A percentile compares a stretch with the other conserved stretches of the same genome.
These are phyloP conservation scores for Zootoca vivipara DNA, from an alignment of 2,113 vertebrate species.

Conservation along the genomic window DNA sequence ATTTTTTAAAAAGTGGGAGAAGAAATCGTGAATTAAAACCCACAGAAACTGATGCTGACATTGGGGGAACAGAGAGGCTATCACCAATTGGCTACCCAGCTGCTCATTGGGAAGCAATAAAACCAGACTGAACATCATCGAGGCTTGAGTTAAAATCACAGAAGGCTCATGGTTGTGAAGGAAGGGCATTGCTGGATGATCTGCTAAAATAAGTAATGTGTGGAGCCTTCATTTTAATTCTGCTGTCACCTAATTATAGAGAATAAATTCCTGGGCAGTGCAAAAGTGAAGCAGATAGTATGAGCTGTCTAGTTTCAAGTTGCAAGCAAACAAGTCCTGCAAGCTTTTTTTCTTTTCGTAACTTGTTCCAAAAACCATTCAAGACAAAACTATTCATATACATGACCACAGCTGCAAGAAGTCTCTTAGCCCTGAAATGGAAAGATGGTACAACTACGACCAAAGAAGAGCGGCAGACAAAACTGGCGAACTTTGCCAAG, in stretches of 20 bases:
- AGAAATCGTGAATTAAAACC: background rate
- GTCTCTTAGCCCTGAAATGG: too few relatives aligned
- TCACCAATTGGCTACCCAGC: background rate
- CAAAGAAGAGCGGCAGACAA: too few relatives aligned
- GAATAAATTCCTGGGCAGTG: background rate
- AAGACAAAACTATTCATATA: too few relatives aligned
- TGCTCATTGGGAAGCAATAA: background rate
- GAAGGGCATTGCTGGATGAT: background rate
- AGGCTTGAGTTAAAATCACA: background rate
- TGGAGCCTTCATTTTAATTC: background rate
- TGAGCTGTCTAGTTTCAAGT: background rate
- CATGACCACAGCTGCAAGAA: too few relatives aligned
- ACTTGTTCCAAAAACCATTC: background rate
- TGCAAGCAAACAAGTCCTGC: background rate
- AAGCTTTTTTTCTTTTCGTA: background rate
- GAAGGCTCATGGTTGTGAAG: background rate
- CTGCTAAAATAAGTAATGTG: background rate
- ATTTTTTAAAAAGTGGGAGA: background rate
- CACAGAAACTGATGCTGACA: background rate
- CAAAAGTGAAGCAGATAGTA: background rate
- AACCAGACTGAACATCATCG: background rate
- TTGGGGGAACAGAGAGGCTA: background rate
- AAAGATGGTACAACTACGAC: too few relatives aligned
- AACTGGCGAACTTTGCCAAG: too few relatives aligned
- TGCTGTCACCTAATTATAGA: background rate